Evolutionary conservation across 2,888 invertebrate species (phyloP), one percentile per base, ranked within the genome.

Genomic region (Pollenia labialis): DNA sequence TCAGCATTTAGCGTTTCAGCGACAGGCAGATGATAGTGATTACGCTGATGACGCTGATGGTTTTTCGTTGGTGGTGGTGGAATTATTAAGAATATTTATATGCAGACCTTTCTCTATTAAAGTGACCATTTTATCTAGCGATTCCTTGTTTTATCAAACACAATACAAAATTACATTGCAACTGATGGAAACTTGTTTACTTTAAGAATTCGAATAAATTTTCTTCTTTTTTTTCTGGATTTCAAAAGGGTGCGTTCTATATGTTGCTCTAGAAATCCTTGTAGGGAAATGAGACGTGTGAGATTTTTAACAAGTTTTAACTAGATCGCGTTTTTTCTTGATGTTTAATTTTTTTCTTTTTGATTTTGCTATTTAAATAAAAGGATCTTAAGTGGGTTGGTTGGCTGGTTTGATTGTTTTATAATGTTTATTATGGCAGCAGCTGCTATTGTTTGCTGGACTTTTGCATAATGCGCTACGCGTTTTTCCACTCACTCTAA

Each of bases 281-380:
- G 46, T 10, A 64, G 32, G 77, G 71, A 83, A 62, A 77, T 81
- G 84, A 88, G 84, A 88, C 85, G 83, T 88, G 88, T 88, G 88
- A 88, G 88, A 88, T 85, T 72, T 68, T 80, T 84, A 88, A 88
- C 88, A 83, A 85, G 88, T 88, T 85, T 85, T 58, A 71, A 69
- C 66, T 74, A 81, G 72, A 72, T 77, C 81, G 62, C 77, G 46
- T 83, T 23, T 79, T 69, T 72, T 46, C 12, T 74, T 76, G 40
- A 50, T 56, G 42, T 54, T 46, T 18, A 10, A 3, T 54, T 44
- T 44, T 71, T 16, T 42, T 60, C 10, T n/a, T 54, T n/a, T 44
- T 52, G 18, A 44, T 32, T n/a, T 74, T 52, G 72, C 60, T 80
- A 48, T 56, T 46, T 62, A 18, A 40, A 16, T 32, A 32, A 58